phyloP scores from a whole-genome alignment of 2,113 vertebrate genomes.

The Chaenocephalus aceratus region DNA sequence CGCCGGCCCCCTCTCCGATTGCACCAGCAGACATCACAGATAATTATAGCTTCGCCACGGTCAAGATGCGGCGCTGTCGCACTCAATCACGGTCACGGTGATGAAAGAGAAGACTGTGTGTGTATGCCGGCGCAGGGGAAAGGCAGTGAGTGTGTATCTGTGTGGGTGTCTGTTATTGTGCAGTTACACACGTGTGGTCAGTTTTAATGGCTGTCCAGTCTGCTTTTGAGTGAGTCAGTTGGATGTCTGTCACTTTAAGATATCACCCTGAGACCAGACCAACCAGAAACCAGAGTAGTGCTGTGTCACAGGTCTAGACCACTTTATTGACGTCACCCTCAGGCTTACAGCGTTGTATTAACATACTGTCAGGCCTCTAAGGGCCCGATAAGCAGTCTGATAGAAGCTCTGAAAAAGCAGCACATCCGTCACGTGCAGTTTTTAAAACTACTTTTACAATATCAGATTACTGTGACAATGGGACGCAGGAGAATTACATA shows the following conservation, averaged over 20 bases:
- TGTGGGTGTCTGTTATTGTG: conserved; percentile 15
- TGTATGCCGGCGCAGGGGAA: neutral
- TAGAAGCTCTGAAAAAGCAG: conserved; percentile 1
- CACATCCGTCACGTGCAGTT: conserved; percentile 4
- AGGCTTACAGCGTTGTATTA: conserved; percentile 21
- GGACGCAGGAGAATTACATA: conserved; percentile 4
- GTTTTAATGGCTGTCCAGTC: conserved; percentile 36
- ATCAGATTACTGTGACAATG: neutral
- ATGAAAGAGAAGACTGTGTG: conserved; percentile 47
- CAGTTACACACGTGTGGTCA: neutral
- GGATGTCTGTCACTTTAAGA: conserved; percentile 52
- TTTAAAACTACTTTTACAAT: conserved; percentile 18
- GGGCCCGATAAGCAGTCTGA: conserved; percentile 14
- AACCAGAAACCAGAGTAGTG: conserved; percentile 32
- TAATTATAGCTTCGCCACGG: conserved; percentile 80
- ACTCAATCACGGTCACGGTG: conserved; percentile 65
- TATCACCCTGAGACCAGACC: conserved; percentile 41
- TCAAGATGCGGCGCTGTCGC: conserved; percentile 71
- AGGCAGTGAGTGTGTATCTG: conserved; percentile 4
- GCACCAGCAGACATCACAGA: conserved; percentile 79
- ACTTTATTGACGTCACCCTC: conserved; percentile 44
- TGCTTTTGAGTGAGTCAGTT: conserved; percentile 42
- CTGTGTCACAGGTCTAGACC: conserved; percentile 50
- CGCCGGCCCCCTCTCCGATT: conserved; percentile 70
- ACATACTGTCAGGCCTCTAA: conserved; percentile 11